These are phyloP conservation scores for Falco columbarius DNA, from an alignment of 2,797 vertebrate genomes.

Conservation along the genomic window DNA sequence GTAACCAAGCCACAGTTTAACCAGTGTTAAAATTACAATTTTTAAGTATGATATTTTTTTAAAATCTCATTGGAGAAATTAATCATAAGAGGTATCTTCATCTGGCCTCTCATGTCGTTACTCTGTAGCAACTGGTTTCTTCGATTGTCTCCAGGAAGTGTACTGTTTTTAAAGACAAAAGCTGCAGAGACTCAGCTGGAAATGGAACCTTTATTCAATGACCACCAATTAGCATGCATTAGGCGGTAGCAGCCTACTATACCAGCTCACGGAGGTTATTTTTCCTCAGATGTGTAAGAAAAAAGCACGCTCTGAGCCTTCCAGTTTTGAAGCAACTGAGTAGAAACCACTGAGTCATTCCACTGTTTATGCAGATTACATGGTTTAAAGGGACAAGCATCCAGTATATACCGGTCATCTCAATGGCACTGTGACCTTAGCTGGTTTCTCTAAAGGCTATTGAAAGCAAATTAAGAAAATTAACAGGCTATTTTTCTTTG, in stretches of 20 bases:
- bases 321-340: background rate
- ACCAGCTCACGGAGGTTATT: background rate
- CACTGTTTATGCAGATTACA: background rate
- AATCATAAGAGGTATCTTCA: background rate
- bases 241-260: background rate
- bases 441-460: background rate
- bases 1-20: background rate
- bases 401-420: background rate
- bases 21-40: background rate
- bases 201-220: background rate
- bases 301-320: background rate
- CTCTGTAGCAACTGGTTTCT: background rate
- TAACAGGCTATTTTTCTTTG: background rate
- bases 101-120: background rate
- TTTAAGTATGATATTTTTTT: background rate
- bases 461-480: background rate
- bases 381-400: background rate
- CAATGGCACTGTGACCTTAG: background rate
- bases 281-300: background rate
- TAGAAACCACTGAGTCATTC: background rate
- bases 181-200: background rate
- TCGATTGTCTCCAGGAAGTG: background rate
- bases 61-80: background rate
- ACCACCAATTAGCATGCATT: background rate
- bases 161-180: background rate